Evolutionary conservation across 1,140 invertebrate species (phyloP), one percentile per base, ranked within the genome.

Genomic region (Zaprionus tsacasi): DNA sequence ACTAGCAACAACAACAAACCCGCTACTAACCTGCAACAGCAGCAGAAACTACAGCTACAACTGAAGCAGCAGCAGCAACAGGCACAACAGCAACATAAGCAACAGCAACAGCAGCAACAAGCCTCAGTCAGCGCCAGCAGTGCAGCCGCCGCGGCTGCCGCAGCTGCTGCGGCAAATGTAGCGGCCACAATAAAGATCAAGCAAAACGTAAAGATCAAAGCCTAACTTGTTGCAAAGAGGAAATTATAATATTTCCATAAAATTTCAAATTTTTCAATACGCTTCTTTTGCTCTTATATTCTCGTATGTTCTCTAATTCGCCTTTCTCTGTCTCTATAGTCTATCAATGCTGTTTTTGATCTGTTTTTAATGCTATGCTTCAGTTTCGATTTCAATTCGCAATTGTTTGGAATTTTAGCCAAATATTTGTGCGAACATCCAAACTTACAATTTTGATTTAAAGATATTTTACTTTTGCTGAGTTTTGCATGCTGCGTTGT

Each of bases 141-240:
- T 64, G 74, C 68, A 72, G 69, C 69, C 56, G 78, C 85, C 27
- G 81, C 85, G 74, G 87, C 81, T 25, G 83, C 81, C 54, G 82
- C 82, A 66, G 79, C 82, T 55, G 79, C 85, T 71, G 82, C 81
- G 54, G 86, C 86, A 55, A 90, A 87, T 86, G 90, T 90, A 55
- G 83, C 83, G 27, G 83, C 85, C 67, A 87, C 83, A 74, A 92
- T 92, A 82, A 91, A 92, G 79, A 92, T 92, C 61, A 93, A 93
- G 89, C 90, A 92, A 92, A 93, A 92, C 83, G 88, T 93, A 92
- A 92, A 88, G 70, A 76, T 59, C 54, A 38, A 57, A 59, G 64
- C 45, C 33, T 35, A 55, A 59, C 65, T 59, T 36, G 13, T 59
- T 36, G 58, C 79, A 72, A 68, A 77, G 12, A 52, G 11, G 33